Percentiles rank a stretch among this genome's conserved stretches.
phyloP scores from a whole-genome alignment of 2,797 vertebrate genomes.

The Florisuga fusca region DNA sequence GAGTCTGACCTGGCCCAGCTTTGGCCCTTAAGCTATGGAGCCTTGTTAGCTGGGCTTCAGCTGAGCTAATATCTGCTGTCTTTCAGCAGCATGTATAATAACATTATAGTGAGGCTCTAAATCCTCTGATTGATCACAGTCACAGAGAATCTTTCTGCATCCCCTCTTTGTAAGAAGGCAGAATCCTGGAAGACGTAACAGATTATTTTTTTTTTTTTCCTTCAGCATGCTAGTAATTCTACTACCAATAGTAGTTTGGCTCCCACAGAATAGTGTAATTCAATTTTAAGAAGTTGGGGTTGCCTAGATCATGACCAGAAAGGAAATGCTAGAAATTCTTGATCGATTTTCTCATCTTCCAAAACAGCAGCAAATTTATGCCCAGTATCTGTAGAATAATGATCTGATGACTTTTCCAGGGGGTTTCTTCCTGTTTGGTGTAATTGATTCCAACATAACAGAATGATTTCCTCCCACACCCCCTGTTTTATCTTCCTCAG shows the following conservation, averaged over 20 bases:
- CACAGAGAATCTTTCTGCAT: not conserved
- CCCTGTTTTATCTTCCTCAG: not conserved
- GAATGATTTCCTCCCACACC: not conserved
- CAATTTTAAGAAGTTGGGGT: not conserved
- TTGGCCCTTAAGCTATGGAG: not conserved
- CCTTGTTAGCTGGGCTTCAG: not conserved
- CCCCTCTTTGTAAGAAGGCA: not conserved
- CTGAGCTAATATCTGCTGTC: not conserved
- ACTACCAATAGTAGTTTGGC: not conserved
- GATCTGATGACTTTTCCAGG: not conserved
- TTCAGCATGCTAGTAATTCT: not conserved
- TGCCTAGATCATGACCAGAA: not conserved
- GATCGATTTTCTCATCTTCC: not conserved
- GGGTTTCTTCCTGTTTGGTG: not conserved
- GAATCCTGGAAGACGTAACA: not conserved
- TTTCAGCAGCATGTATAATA: not conserved
- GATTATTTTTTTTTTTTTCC: not conserved
- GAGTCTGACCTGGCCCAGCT: not conserved
- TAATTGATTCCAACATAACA: not conserved
- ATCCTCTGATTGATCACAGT: not conserved
- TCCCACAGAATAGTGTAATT: not conserved
- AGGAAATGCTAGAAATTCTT: not conserved
- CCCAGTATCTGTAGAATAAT: not conserved
- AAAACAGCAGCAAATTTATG: not conserved
- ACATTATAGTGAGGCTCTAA: not conserved